A percentile compares a stretch with the other conserved stretches of the same genome.
Conservation (phyloP, 2,113 vertebrate species). For the Rattus rattus region DNA sequence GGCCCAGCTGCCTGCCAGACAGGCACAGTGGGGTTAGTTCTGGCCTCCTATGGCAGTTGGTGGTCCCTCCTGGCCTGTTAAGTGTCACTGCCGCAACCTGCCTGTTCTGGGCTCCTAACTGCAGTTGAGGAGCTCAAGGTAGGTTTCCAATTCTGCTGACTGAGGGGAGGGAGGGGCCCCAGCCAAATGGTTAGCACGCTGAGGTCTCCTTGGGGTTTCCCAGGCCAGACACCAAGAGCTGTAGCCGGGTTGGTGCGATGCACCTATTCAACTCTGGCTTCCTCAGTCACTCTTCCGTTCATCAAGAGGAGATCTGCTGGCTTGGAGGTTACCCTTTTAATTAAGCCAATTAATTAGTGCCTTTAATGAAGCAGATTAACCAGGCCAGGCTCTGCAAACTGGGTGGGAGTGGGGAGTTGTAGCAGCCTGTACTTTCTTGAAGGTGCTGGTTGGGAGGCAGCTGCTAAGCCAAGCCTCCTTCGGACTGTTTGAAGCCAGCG, state of each 20-base stretch:
- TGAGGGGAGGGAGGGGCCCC: background rate
- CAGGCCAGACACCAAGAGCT: background rate
- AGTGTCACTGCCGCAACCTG: background rate
- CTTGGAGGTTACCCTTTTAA: constrained; percentile 79
- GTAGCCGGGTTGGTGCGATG: background rate
- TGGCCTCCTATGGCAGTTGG: fast-evolving
- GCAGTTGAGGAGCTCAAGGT: background rate
- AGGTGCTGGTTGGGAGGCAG: constrained; percentile 41
- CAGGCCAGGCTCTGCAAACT: constrained; percentile 53
- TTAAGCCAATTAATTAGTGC: constrained; percentile 82
- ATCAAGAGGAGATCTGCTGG: constrained; percentile 61
- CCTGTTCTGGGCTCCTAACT: background rate
- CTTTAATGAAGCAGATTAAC: constrained; percentile 82
- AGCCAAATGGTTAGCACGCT: background rate
- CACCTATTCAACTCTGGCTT: background rate
- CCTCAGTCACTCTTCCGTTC: background rate
- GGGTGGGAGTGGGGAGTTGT: constrained; percentile 27
- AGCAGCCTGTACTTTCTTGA: background rate
- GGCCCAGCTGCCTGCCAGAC: background rate
- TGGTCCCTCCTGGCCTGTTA: background rate
- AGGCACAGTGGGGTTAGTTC: background rate
- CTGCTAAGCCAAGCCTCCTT: background rate
- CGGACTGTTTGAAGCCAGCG: background rate
- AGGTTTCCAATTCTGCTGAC: background rate
- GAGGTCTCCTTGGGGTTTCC: background rate